Base-by-base conservation (phyloP, 2,888 invertebrate species). In the Dolichopus griseipennis region DNA sequence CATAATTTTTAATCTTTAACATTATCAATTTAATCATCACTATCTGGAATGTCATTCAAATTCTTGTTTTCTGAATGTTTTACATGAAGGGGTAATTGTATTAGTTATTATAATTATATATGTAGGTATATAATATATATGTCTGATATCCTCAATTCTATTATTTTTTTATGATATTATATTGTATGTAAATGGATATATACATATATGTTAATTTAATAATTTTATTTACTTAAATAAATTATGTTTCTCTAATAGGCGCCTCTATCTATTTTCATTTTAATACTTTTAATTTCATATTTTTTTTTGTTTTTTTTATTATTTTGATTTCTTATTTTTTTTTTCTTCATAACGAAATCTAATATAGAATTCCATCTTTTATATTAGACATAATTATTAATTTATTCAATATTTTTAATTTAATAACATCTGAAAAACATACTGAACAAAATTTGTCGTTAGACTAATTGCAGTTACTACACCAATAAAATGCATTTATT, bases 201-300 rank as follows among this genome's bases (percentile, higher is more conserved):
- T 43, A 43, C 6, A 52, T 7, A n/a, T 52, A 52, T 52, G 18
- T 52, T 52, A 52, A 52, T 52, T 52, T 52, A 52, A 52, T 52
- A 52, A 52, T 52, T 52, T 18, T 52, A 52, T 52, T 52, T 52
- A 52, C 52, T 52, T 52, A 18, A 52, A 52, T 52, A 52, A 52
- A 18, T 52, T 52, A 52, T 52, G 6, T 52, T 52, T 27, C 5
- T 52, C 52, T 18, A 52, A 52, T 52, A 52, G 52, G 52, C 52
- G 52, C 52, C 52, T 52, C 52, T 37, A 37, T 37, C 37, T 52
- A 6, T 52, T 15, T 52, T 18, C 18, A 52, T 52, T 18, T 41
- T 41, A 12, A 12, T 12, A 12, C 15, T 41, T 41, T 41, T 41
- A 27, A 15, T 41, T 52, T 52, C 18, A 15, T 52, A 37, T 52